phyloP scores from a whole-genome alignment of 2,797 vertebrate species.

The Spinus olivaceus region DNA sequence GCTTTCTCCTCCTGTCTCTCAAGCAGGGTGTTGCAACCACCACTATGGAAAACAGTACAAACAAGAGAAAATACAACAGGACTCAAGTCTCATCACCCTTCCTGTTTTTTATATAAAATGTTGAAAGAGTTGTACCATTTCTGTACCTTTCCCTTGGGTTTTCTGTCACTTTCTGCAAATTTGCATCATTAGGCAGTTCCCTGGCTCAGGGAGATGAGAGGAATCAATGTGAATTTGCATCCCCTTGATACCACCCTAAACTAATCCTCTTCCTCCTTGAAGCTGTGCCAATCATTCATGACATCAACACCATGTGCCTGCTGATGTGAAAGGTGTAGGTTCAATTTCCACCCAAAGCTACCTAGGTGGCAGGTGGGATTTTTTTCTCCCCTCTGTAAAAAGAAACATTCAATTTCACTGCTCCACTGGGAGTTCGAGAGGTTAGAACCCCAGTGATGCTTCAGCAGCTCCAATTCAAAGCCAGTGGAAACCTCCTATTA shows the following conservation, averaged over 20 bases:
- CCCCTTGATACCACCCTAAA: not conserved
- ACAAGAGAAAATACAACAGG: not conserved
- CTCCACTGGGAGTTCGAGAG: not conserved
- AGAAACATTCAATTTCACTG: not conserved
- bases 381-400: not conserved
- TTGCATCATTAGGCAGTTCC: not conserved
- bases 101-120: not conserved
- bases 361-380: not conserved
- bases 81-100: not conserved
- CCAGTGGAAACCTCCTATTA: not conserved
- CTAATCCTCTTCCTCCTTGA: not conserved
- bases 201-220: not conserved
- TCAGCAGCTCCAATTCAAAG: not conserved
- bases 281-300: not conserved
- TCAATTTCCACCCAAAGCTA: not conserved
- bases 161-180: not conserved
- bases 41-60: not conserved
- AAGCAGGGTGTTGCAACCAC: not conserved
- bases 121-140: not conserved
- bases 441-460: not conserved
- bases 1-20: not conserved
- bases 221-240: not conserved
- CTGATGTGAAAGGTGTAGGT: not conserved
- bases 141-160: not conserved
- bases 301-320: accelerated